phyloP scores from a whole-genome alignment of 2,113 vertebrate species.

The Megalops atlanticus region DNA sequence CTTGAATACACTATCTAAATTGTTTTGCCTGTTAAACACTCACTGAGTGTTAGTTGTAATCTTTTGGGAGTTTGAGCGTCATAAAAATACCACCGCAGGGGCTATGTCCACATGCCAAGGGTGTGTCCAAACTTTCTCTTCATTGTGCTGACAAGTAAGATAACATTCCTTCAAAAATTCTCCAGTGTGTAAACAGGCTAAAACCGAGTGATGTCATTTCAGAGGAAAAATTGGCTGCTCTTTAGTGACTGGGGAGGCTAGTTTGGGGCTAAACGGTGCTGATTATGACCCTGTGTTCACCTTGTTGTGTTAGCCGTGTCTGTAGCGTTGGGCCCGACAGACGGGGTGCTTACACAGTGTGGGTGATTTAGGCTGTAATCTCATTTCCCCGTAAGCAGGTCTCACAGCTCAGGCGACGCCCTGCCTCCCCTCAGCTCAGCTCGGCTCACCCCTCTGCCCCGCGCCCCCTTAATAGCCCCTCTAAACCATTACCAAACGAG shows the following conservation, averaged over 20 bases:
- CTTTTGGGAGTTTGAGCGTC: too few relatives aligned
- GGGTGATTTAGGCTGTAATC: slow-evolving; percentile 31
- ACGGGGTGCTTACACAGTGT: not conserved
- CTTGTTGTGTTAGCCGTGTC: not conserved
- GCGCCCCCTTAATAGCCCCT: slow-evolving; percentile 42
- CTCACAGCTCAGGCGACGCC: slow-evolving; percentile 37
- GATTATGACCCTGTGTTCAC: not conserved
- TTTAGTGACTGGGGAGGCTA: not conserved
- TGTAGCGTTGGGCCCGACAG: not conserved
- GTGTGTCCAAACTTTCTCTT: not conserved
- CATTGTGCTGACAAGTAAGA: not conserved
- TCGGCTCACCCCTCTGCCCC: not conserved
- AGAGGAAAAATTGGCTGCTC: not conserved
- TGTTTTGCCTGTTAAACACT: too few relatives aligned
- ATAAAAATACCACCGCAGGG: not conserved
- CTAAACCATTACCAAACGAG: slow-evolving; percentile 44
- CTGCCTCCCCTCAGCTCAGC: slow-evolving; percentile 19
- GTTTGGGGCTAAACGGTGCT: not conserved
- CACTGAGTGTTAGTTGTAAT: not conserved
- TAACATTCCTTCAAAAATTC: not conserved
- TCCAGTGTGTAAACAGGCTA: not conserved
- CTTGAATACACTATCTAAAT: too few relatives aligned
- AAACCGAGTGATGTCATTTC: not conserved
- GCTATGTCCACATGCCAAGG: too few relatives aligned
- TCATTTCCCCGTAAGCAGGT: slow-evolving; percentile 48